These are phyloP conservation scores for Sanderia malayensis DNA, from an alignment of 30 jellyfish, hydroid and myxozoan species.

Conservation along the genomic window DNA sequence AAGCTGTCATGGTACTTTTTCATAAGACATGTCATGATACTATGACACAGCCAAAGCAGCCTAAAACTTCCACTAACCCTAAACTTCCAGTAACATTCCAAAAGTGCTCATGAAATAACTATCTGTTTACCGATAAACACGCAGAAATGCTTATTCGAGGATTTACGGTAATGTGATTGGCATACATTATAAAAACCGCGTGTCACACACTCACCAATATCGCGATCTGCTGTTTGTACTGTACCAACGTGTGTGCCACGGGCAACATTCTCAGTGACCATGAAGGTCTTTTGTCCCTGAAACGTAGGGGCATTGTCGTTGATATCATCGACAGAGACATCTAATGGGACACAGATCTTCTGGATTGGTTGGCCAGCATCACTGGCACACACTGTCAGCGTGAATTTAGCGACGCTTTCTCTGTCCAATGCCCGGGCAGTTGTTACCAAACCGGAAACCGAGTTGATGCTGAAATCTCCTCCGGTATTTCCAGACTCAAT, in stretches of 20 bases:
- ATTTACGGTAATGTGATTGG: no score
- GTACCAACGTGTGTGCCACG: constrained; percentile 35
- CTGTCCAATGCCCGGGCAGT: constrained; percentile 36
- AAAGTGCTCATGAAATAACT: no score
- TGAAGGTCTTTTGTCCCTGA: constrained; percentile 23
- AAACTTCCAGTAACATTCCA: no score
- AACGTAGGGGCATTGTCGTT: constrained; percentile 65
- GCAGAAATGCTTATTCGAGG: no score
- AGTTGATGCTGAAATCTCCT: constrained; percentile 39
- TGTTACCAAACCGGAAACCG: constrained; percentile 47
- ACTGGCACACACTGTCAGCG: constrained; percentile 35
- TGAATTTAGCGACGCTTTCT: constrained; percentile 23
- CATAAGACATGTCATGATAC: no score
- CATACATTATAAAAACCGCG: no score
- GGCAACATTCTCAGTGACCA: constrained; percentile 45
- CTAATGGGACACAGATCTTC: constrained; percentile 26
- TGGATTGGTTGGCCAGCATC: constrained; percentile 43
- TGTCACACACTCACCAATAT: no score
- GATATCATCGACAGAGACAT: constrained; percentile 37
- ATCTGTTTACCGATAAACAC: no score
- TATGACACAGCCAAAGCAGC: no score
- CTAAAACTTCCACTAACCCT: no score
- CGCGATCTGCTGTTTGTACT: constrained; percentile 36
- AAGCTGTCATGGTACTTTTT: no score
- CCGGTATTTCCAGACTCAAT: constrained; percentile 36